Percentiles rank a stretch among this genome's conserved stretches.
Conservation (phyloP, 2,888 invertebrate species). For the Melinaea marsaeus region DNA sequence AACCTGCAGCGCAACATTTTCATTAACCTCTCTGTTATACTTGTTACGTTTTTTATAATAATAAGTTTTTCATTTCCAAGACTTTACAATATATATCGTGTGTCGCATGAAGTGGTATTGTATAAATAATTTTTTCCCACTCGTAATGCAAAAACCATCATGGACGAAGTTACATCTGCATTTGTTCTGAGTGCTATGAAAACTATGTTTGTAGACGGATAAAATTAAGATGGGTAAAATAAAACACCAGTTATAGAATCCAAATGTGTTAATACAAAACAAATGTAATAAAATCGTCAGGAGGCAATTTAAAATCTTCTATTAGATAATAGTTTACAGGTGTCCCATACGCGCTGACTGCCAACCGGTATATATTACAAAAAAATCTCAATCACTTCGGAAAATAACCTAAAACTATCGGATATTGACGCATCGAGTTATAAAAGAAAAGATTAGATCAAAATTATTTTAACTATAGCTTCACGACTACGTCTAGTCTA, state of each 20-base stretch:
- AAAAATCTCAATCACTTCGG: slow-evolving; percentile 9
- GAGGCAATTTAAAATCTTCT: slow-evolving; percentile 72
- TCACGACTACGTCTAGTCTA: not conserved
- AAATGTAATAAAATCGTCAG: slow-evolving; percentile 72
- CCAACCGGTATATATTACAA: slow-evolving; percentile 19
- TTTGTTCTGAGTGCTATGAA: no score
- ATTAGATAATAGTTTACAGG: slow-evolving; percentile 62
- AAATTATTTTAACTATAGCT: not conserved
- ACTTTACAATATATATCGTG: no score
- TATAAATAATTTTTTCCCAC: no score
- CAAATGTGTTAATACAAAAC: slow-evolving; percentile 77
- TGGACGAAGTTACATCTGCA: no score
- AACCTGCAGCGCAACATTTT: no score
- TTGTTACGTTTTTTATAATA: no score
- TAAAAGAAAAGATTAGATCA: slow-evolving; percentile 12
- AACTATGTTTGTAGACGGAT: not conserved
- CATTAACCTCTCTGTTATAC: no score
- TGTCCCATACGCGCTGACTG: slow-evolving; percentile 30
- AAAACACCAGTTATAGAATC: slow-evolving; percentile 58
- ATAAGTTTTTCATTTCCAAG: no score
- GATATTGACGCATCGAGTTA: slow-evolving; percentile 20
- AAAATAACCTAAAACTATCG: slow-evolving; percentile 20
- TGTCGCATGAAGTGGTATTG: no score
- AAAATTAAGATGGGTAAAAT: slow-evolving; percentile 24
- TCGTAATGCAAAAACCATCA: no score